phyloP scores from a whole-genome alignment of 2,797 vertebrate species.

The Sebastes steindachneri region DNA sequence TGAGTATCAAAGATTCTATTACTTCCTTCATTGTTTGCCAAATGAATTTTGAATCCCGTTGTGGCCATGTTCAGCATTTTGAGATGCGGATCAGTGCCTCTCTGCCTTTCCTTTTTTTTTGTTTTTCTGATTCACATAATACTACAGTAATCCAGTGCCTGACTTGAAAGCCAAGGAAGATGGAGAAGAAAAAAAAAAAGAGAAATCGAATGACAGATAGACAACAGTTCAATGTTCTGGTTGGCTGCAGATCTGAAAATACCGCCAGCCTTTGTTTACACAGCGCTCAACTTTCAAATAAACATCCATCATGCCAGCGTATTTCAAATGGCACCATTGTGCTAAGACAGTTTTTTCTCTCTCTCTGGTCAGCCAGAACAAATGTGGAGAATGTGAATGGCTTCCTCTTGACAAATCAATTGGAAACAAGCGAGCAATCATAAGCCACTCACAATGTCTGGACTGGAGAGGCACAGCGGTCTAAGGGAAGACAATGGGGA shows the following conservation, averaged over 20 bases:
- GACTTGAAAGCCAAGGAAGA: constrained; percentile 27
- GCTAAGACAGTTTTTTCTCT: constrained; percentile 18
- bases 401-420: constrained; percentile 65
- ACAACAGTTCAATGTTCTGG: constrained; percentile 59
- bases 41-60: constrained; percentile 43
- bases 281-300: constrained; percentile 55
- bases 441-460: constrained; percentile 33
- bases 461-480: constrained; percentile 9
- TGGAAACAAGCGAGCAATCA: constrained; percentile 62
- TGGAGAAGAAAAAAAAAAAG: background rate
- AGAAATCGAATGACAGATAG: constrained; percentile 45
- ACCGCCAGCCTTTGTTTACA: constrained; percentile 57
- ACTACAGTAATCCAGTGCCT: background rate
- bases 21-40: constrained; percentile 2
- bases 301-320: constrained; percentile 49
- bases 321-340: constrained; percentile 66
- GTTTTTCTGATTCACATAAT: constrained; percentile 3
- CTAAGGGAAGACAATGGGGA: constrained; percentile 34
- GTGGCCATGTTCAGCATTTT: constrained; percentile 22
- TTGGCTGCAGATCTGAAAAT: constrained; percentile 53
- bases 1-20: constrained; percentile 25
- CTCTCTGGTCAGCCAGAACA: constrained; percentile 38
- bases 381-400: constrained; percentile 47
- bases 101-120: constrained; percentile 8
- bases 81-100: constrained; percentile 26